Evolutionary conservation across 2,888 invertebrate genomes (phyloP).

Genomic region (Melanotus villosus): DNA sequence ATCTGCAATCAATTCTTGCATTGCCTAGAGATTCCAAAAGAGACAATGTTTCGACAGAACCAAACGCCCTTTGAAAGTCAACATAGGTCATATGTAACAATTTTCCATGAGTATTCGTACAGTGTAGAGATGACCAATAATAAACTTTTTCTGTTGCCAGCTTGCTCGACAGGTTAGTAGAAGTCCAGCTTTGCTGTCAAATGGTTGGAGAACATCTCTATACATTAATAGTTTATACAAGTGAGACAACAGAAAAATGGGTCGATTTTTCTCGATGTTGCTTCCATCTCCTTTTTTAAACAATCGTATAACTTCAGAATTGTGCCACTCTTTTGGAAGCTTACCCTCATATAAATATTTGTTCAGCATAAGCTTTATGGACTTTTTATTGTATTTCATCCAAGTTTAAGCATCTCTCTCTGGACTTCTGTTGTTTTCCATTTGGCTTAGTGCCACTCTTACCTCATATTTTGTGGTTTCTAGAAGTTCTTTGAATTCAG

Average conservation of each 20-base stretch:
- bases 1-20: neutral
- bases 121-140: no score
- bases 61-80: no score
- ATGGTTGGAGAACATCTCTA: neutral
- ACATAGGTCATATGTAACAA: no score
- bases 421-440: neutral
- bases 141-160: neutral
- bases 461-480: neutral
- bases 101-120: no score
- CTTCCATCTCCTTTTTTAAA: neutral
- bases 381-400: neutral
- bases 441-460: neutral
- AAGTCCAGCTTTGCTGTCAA: slow-evolving; percentile 2
- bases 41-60: no score
- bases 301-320: neutral
- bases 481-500: no score
- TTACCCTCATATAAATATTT: neutral
- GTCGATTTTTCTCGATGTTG: neutral
- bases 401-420: neutral
- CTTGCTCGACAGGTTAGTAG: neutral
- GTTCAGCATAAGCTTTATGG: neutral
- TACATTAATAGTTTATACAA: neutral
- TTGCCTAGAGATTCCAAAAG: neutral
- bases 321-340: neutral
- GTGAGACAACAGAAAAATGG: no score